Base-by-base conservation (phyloP, 1,140 invertebrate species). In the Hylyphantes graminicola region DNA sequence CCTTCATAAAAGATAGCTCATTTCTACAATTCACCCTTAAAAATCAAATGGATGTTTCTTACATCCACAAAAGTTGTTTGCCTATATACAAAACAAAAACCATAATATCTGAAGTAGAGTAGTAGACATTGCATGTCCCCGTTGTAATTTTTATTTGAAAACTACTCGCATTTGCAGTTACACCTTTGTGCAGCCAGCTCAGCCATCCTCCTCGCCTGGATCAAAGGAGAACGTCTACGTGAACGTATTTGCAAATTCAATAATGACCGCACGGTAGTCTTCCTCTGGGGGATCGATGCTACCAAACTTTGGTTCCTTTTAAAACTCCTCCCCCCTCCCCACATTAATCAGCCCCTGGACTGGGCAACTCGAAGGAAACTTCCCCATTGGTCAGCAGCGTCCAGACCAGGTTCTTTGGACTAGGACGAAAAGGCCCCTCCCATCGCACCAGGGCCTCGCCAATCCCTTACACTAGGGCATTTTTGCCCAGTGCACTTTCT, bases 241-340 rank as follows among this genome's bases (percentile, higher is more conserved):
- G 80, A 74, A 83, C 80, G 72, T 83, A 83, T 75, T 83, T 67
- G 80, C 80, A 83, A 83, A 83, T 83, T 83, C 80, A 83, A 83
- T 83, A 83, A 83, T 83, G 80, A 83, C 80, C 80, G 72, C 80
- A 78, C 53, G 67, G 35, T 35, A 35, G 35, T 35, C 35, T 35
- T 63, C 55, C 73, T 81, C 79, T 81, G 48, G 15, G 48, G 48
- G 63, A 83, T 83, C 80, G 80, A 83, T 83, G 70, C 17, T 35
- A 35, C 35, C 17, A 83, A 83, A 83, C 70, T 83, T 83, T 83
- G 70, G 70, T 75, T 67, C 80, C 80, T 75, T 83, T 83, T 83
- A 83, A 83, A 83, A 83, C 80, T 83, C 80, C 80, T 74, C 80
- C 80, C 70, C 80, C 55, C 59, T 65, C 79, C 72, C 61, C 11